These are phyloP conservation scores for Pseudochromis fuscus DNA, from an alignment of 2,797 vertebrate species.

Conservation along the genomic window DNA sequence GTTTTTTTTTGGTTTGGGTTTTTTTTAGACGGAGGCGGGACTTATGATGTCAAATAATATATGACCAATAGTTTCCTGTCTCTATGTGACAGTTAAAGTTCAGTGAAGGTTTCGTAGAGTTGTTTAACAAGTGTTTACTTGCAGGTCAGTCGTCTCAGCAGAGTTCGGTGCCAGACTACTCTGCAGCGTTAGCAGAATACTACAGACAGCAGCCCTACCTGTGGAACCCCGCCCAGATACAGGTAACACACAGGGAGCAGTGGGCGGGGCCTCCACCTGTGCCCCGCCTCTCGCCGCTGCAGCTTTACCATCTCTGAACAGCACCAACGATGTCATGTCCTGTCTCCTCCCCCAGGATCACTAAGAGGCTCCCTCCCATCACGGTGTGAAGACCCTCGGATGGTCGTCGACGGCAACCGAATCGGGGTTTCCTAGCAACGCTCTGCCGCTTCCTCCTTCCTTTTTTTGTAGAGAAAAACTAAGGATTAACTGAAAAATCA, in stretches of 20 bases:
- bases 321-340: constrained; percentile 34
- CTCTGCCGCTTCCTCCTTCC: constrained; percentile 91
- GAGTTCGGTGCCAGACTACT: constrained; percentile 93
- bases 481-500: constrained; percentile 90
- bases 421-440: constrained; percentile 90
- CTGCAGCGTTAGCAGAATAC: constrained; percentile 95
- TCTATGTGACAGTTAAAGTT: too few relatives aligned
- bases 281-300: neutral
- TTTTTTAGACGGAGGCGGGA: too few relatives aligned
- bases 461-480: constrained; percentile 90
- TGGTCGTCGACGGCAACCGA: constrained; percentile 81
- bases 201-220: constrained; percentile 96
- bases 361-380: constrained; percentile 74
- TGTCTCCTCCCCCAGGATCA: constrained; percentile 77
- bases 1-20: too few relatives aligned
- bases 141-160: constrained; percentile 93
- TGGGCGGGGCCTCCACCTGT: too few relatives aligned
- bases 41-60: too few relatives aligned
- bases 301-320: too few relatives aligned
- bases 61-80: too few relatives aligned
- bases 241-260: constrained; percentile 57
- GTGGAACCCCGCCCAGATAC: constrained; percentile 87
- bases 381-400: constrained; percentile 71
- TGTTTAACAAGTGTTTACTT: neutral
- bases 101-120: too few relatives aligned